A percentile compares a stretch with the other conserved stretches of the same genome.
These are phyloP conservation scores for Crioceris asparagi DNA, from an alignment of 2,888 invertebrate genomes.

Conservation along the genomic window DNA sequence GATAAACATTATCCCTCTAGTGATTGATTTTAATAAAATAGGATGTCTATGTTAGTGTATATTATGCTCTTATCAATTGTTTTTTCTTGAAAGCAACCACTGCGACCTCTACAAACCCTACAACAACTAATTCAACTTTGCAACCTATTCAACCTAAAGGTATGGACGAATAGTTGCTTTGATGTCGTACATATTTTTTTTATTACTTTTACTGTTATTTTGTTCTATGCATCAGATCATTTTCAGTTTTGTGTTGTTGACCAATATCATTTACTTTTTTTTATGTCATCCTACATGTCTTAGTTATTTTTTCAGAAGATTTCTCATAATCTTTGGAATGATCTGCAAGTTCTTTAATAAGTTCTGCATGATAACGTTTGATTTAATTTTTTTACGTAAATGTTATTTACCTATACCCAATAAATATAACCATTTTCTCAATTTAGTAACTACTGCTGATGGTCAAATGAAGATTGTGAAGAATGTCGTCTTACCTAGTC, in stretches of 20 bases:
- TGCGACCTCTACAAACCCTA: slow-evolving; percentile 32
- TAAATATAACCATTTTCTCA: too few relatives aligned
- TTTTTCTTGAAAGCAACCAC: too few relatives aligned
- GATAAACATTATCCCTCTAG: too few relatives aligned
- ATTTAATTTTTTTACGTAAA: too few relatives aligned
- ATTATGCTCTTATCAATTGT: too few relatives aligned
- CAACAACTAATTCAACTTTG: slow-evolving; percentile 30
- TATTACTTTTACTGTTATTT: not conserved
- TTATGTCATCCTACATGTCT: not conserved
- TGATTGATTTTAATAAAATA: too few relatives aligned
- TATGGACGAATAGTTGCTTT: slow-evolving; percentile 22
- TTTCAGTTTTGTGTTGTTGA: not conserved
- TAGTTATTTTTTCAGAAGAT: not conserved
- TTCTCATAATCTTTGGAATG: slow-evolving; percentile 7
- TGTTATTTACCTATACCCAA: too few relatives aligned
- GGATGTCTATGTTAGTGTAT: too few relatives aligned
- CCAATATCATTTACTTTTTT: not conserved
- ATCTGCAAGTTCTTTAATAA: slow-evolving; percentile 1
- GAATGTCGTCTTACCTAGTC: slow-evolving; percentile 49
- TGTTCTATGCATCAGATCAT: not conserved
- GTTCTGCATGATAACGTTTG: not conserved
- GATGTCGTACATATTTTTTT: slow-evolving; percentile 1
- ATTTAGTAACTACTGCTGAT: slow-evolving; percentile 36
- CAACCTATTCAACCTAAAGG: slow-evolving; percentile 38
- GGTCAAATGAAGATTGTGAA: slow-evolving; percentile 56